Evolutionary conservation across 2,797 vertebrate genomes (phyloP).

Genomic region (Bovichtus variegatus): DNA sequence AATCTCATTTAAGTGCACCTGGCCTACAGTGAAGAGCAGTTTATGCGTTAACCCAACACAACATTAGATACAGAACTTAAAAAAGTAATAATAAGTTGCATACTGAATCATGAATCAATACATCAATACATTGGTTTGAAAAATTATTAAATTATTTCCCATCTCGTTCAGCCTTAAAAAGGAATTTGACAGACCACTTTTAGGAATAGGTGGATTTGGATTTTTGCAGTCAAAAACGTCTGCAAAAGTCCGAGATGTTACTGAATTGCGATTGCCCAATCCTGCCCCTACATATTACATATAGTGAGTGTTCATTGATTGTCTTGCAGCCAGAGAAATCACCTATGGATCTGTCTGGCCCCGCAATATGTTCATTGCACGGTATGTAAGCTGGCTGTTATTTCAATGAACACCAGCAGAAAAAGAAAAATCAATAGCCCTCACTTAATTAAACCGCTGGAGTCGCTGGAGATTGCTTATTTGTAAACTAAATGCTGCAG

Average conservation of each 20-base stretch:
- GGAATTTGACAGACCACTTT: background rate
- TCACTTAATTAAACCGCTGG: constrained; percentile 61
- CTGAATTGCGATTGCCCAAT: background rate
- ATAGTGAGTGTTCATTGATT: constrained; percentile 34
- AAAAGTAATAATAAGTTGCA: too few relatives aligned
- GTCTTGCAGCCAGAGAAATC: constrained; percentile 23
- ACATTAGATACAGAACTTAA: too few relatives aligned
- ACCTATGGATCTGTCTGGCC: constrained; percentile 39
- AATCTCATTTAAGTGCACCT: too few relatives aligned
- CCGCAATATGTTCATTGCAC: constrained; percentile 60
- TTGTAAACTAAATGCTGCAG: constrained; percentile 46
- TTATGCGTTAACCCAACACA: too few relatives aligned
- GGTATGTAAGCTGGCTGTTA: constrained; percentile 36
- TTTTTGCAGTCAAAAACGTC: background rate
- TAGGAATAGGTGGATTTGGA: background rate
- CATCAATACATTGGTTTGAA: too few relatives aligned
- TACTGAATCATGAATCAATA: too few relatives aligned
- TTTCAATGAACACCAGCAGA: constrained; percentile 48
- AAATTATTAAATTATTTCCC: too few relatives aligned
- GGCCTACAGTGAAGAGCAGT: too few relatives aligned
- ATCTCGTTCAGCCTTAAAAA: background rate
- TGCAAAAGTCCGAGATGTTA: background rate
- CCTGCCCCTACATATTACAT: background rate
- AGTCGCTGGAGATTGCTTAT: constrained; percentile 49
- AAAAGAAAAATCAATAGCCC: constrained; percentile 69